Base-by-base conservation (phyloP, 1,140 invertebrate genomes). In the Thereuonema tuberculata region DNA sequence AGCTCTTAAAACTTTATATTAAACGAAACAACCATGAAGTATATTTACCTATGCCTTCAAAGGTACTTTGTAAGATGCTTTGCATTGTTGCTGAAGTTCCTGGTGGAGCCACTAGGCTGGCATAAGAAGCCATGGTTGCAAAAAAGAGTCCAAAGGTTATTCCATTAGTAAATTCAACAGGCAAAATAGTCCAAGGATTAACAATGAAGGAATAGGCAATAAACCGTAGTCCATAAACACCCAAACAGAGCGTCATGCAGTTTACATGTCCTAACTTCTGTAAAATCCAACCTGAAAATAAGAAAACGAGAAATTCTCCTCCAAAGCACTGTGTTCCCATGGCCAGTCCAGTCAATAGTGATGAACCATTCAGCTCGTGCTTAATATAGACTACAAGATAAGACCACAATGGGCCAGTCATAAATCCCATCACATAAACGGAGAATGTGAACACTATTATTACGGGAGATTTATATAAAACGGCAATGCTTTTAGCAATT, bases 231-330 rank as follows among this genome's bases (percentile, higher is more conserved):
- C 82, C 82, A 68, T 86, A 86, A 0, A 79, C 81, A 29, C 85
- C 73, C n/a, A 93, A 75, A 1, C 92, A 84, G 24, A 92, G 66
- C 55, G 83, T 85, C 82, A 96, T 87, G 58, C 85, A 81, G 66
- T 86, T 80, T 0, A 86, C 72, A 67, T 93, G 88, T 0, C 91
- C 91, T 1, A 95, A 72, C 70, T 84, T 86, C 63, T 84, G 83
- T 1, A 58, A 47, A 23, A 58, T 26, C 26, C 15, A 54, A 57
- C 82, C 81, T 20, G 89, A 89, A 15, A 89, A 68, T 69, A 92
- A 91, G 74, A 93, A 87, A 65, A 93, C 89, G 0, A 89, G 89
- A 61, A 92, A 72, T 74, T 94, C 89, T n/a, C 92, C 92, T 24
- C 82, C 74, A 65, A 93, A 84, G 64, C 85, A 87, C 69, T 92